Percentiles rank a stretch among this genome's conserved stretches.
phyloP scores from a whole-genome alignment of 2,888 invertebrate genomes.

The Azorinus chamasolen region DNA sequence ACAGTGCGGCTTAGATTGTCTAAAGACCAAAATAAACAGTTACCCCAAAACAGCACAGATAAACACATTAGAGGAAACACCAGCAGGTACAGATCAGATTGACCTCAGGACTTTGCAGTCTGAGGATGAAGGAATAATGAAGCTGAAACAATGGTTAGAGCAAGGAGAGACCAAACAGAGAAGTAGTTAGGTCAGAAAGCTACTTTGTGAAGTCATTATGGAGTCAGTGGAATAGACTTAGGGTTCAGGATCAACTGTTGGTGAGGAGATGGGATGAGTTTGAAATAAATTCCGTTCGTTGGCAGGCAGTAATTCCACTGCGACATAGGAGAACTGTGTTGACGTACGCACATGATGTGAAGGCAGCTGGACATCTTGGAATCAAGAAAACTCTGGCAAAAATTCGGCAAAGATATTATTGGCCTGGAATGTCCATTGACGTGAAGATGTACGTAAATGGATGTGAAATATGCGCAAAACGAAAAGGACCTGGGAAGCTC shows the following conservation, averaged over 20 bases:
- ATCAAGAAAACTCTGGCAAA: conserved; percentile 14
- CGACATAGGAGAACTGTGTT: background rate
- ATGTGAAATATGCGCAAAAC: conserved; percentile 20
- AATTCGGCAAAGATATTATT: conserved; percentile 15
- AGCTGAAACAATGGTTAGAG: background rate
- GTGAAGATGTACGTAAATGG: conserved; percentile 10
- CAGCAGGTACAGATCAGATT: too few relatives aligned
- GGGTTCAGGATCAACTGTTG: background rate
- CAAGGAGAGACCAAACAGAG: background rate
- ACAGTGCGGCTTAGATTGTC: too few relatives aligned
- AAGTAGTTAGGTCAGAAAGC: background rate
- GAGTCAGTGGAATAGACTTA: background rate
- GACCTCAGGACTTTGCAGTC: background rate
- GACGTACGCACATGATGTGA: conserved; percentile 7
- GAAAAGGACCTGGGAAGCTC: conserved; percentile 10
- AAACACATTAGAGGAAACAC: too few relatives aligned
- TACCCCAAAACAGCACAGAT: too few relatives aligned
- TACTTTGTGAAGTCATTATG: conserved; percentile 3
- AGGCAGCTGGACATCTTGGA: conserved; percentile 10
- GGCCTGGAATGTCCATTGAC: conserved; percentile 19
- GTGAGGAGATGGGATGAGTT: conserved; percentile 4
- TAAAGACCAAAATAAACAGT: too few relatives aligned
- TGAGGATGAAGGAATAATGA: background rate
- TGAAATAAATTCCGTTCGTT: too few relatives aligned
- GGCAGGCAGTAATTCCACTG: conserved; percentile 8